Base-by-base conservation (phyloP, 2,888 invertebrate species). In the Macrophya annulata region DNA sequence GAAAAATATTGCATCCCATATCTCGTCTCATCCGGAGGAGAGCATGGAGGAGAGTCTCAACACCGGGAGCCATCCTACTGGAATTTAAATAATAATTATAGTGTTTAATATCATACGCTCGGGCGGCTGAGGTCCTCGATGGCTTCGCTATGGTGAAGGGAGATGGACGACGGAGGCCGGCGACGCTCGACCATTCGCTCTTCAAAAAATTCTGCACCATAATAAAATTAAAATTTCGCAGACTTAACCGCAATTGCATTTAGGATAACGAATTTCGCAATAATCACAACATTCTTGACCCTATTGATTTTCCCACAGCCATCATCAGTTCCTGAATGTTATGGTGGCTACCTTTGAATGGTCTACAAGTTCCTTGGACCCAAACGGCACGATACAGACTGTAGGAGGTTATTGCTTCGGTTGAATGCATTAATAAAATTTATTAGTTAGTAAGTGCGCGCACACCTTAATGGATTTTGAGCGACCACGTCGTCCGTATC, bases 1-100 rank as follows among this genome's bases (percentile, higher is more conserved):
- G 40, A 51, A 85, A 85, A 82, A 85, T 68, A 83, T 83, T 15
- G 51, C 85, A 85, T 79, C 79, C 65, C 48, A 71, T 82, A 81
- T 68, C 68, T 17, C 48, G 68, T 81, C 81, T 45, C 81, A 65
- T 55, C 48, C 85, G 65, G 21, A 85, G 85, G 65, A 62, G 87
- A 88, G 85, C 79, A 87, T 87, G 88, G 86, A 87, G 88, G 87
- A 85, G 87, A 88, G 89, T 89, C 89, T 90, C 92, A 93, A 93
- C 91, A 93, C 93, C 92, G 91, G 93, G 92, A 93, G 93, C 93
- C 91, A 92, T 92, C 92, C 91, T 91, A 91, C 92, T 92, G 92
- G 92, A 93, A 93, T 93, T 93, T 93, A 92, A 93, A 93, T 93
- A 92, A 93, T 92, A 92, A 92, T 93, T 92, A 93, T 92, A 92